Conservation (phyloP, 1,140 invertebrate genomes). For the Cydia splendana region DNA sequence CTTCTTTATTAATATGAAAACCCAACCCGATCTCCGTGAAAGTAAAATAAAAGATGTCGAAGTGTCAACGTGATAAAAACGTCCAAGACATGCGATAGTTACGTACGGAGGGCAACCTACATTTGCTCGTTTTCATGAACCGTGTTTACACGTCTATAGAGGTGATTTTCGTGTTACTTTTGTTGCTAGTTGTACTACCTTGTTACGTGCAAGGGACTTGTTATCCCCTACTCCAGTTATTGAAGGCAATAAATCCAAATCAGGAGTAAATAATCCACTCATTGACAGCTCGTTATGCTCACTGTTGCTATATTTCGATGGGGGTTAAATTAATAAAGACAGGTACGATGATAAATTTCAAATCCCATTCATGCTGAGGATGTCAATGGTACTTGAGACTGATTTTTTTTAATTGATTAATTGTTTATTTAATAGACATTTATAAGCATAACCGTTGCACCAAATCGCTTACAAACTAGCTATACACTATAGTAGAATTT, state of each 20-base stretch:
- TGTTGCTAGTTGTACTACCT: background rate
- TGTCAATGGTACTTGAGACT: background rate
- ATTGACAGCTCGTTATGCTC: conserved; percentile 27
- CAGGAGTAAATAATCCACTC: conserved; percentile 30
- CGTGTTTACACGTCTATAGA: background rate
- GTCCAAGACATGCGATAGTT: conserved; percentile 29
- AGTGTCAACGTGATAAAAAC: conserved; percentile 49
- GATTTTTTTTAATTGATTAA: too few species aligned
- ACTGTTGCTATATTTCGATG: conserved; percentile 26
- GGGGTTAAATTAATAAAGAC: conserved; percentile 16
- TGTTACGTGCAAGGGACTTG: conserved; percentile 24
- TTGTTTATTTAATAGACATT: too few species aligned
- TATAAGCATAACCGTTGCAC: too few species aligned
- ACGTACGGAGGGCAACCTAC: background rate
- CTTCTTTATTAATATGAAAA: conserved; percentile 27
- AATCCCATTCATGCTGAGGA: background rate
- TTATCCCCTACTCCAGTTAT: conserved; percentile 27
- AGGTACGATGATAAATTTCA: background rate
- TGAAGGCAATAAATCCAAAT: conserved; percentile 29
- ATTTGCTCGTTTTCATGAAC: background rate
- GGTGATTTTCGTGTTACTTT: background rate
- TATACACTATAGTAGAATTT: too few species aligned
- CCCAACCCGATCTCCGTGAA: background rate
- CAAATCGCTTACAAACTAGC: too few species aligned
- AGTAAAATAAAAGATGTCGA: conserved; percentile 27